Base-by-base conservation (phyloP, 2,113 vertebrate species). In the Hemicordylus capensis region DNA sequence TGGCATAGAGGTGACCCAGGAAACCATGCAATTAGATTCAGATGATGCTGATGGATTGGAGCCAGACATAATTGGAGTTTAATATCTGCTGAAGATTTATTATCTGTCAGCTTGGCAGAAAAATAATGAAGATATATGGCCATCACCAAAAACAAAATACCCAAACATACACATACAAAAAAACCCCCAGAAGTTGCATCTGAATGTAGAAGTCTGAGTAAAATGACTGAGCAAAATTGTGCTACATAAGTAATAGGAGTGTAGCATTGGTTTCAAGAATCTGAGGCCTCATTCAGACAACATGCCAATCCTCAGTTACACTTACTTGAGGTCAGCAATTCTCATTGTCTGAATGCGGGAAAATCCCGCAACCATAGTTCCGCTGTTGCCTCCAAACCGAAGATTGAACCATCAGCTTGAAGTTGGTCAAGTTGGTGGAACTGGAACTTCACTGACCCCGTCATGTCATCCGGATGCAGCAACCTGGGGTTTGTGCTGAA, bases 1-100 rank as follows among this genome's bases (percentile, higher is more conserved):
- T 93, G 87, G 83, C 83, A 73, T 78, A 94, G 93, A 63, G 81
- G 85, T 76, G 81, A 84, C 92, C 14, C 73, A 91, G 92, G 91
- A 95, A 94, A 75, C 48, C 87, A 44, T 90, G 90, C 85, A 88
- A 87, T 88, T 79, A 85, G 88, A 83, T 91, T 93, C 90, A 93
- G 84, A 84, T 59, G 39, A 39, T 8, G 11, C 56, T 89, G 86
- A 89, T 85, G 83, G 67, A 22, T 19, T 87, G 73, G 51, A 93
- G 90, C 91, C 90, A 94, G 82, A 28, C 34, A 46, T 87, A 63
- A 90, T 85, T 90, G 89, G 85, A 94, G 76, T 44, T 81, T 37
- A 83, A 80, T 22, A 1, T 59, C 78, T 67, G 72, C 66, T 83
- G 56, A 88, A 80, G 80, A 78, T 78, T 92, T 70, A 85, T 80